Evolutionary conservation across 2,797 vertebrate genomes (phyloP).

Genomic region (Sciurus vulgaris): DNA sequence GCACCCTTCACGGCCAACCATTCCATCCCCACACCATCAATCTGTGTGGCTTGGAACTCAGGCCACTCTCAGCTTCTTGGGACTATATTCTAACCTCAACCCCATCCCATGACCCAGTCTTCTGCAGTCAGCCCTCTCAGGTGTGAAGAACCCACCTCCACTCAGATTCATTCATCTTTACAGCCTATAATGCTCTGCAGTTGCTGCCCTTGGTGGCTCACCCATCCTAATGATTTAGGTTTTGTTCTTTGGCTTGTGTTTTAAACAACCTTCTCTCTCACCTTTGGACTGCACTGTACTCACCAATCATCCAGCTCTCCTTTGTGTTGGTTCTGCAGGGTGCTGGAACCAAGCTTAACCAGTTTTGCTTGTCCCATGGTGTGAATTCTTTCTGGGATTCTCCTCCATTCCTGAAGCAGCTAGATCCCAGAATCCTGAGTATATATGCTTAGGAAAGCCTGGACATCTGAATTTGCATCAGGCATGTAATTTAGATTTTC

Average conservation of each 20-base stretch:
- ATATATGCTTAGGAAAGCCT: not conserved
- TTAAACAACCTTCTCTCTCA: not conserved
- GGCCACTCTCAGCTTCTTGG: too few species aligned
- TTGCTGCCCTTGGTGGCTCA: too few species aligned
- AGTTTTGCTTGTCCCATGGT: not conserved
- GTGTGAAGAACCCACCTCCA: too few species aligned
- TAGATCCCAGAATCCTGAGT: not conserved
- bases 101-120: too few species aligned
- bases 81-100: too few species aligned
- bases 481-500: not conserved
- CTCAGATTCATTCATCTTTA: too few species aligned
- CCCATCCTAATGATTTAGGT: not conserved
- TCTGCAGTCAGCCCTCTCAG: too few species aligned
- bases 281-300: not conserved
- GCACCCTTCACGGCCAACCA: too few species aligned
- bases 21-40: not conserved
- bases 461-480: not conserved
- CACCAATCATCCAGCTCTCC: not conserved
- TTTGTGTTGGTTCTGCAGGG: not conserved
- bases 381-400: not conserved
- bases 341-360: not conserved
- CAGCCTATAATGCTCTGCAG: too few species aligned
- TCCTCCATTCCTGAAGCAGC: not conserved
- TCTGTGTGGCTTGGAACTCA: not conserved
- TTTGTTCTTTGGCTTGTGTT: not conserved